These are phyloP conservation scores for Crepidodera aurea DNA, from an alignment of 2,888 invertebrate genomes.

Conservation along the genomic window DNA sequence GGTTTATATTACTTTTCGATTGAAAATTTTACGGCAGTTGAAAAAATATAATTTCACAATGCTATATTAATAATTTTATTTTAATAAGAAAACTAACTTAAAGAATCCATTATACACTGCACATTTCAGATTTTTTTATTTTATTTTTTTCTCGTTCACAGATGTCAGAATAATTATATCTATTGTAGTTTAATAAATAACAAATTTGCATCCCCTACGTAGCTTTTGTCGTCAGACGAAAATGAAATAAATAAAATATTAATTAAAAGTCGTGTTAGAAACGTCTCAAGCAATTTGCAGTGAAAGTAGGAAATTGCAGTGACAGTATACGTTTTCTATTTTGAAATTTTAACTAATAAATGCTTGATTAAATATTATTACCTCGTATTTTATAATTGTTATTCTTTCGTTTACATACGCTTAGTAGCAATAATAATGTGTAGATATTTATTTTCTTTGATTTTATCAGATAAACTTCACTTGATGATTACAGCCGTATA, in stretches of 20 bases:
- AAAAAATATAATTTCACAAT: too few relatives aligned
- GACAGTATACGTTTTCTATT: not conserved
- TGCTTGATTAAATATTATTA: not conserved
- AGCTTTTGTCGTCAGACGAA: too few relatives aligned
- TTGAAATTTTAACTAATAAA: not conserved
- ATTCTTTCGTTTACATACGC: not conserved
- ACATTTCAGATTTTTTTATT: too few relatives aligned
- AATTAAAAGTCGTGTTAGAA: not conserved
- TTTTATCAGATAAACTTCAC: not conserved
- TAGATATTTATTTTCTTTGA: not conserved
- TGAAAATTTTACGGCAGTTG: too few relatives aligned
- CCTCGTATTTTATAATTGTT: not conserved
- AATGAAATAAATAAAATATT: not conserved
- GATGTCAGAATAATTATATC: too few relatives aligned
- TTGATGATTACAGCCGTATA: not conserved
- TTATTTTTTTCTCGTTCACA: too few relatives aligned
- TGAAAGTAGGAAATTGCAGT: constrained; percentile 9
- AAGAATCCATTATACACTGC: too few relatives aligned
- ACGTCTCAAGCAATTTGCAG: not conserved
- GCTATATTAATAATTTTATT: too few relatives aligned
- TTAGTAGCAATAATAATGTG: not conserved
- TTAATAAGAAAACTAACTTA: too few relatives aligned
- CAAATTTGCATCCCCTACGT: too few relatives aligned
- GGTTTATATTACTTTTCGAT: too few relatives aligned
- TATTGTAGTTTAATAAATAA: too few relatives aligned